Conservation (phyloP, 2,888 invertebrate genomes). For the Sycophila texana region DNA sequence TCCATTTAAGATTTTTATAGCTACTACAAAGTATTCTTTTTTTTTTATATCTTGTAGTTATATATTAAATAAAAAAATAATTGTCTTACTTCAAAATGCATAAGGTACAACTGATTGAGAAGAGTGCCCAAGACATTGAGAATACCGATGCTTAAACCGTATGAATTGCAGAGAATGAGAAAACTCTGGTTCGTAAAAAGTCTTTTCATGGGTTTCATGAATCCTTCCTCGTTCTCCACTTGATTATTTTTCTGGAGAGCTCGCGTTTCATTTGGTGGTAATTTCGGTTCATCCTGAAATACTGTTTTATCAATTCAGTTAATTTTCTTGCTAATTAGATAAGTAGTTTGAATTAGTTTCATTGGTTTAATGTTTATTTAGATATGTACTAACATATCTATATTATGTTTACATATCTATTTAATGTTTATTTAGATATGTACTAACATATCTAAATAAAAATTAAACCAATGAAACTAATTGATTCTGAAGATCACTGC, state of each 20-base stretch:
- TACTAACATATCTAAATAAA: too few species aligned
- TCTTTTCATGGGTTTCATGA: slow-evolving; percentile 73
- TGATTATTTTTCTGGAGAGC: slow-evolving; percentile 65
- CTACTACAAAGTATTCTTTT: too few species aligned
- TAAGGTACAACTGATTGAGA: slow-evolving; percentile 75
- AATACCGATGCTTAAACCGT: slow-evolving; percentile 85
- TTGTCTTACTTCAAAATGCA: slow-evolving; percentile 74
- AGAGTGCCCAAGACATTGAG: slow-evolving; percentile 85
- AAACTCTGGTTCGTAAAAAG: slow-evolving; percentile 79
- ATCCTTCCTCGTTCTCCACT: slow-evolving; percentile 58
- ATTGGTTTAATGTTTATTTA: too few species aligned
- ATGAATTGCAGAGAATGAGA: slow-evolving; percentile 79
- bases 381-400: too few species aligned
- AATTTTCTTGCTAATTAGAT: too few species aligned
- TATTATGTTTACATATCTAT: too few species aligned
- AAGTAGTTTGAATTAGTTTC: too few species aligned
- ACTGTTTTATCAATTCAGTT: slow-evolving; percentile 70
- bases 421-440: too few species aligned
- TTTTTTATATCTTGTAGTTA: background rate
- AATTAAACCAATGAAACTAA: too few species aligned
- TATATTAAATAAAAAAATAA: background rate
- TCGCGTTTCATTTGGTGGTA: slow-evolving; percentile 77
- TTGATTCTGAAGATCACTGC: too few species aligned
- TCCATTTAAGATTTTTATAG: background rate
- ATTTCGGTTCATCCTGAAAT: slow-evolving; percentile 78